Evolutionary conservation across 2,797 vertebrate species (phyloP), one percentile per base, ranked within the genome.

Genomic region (Clamator glandarius): DNA sequence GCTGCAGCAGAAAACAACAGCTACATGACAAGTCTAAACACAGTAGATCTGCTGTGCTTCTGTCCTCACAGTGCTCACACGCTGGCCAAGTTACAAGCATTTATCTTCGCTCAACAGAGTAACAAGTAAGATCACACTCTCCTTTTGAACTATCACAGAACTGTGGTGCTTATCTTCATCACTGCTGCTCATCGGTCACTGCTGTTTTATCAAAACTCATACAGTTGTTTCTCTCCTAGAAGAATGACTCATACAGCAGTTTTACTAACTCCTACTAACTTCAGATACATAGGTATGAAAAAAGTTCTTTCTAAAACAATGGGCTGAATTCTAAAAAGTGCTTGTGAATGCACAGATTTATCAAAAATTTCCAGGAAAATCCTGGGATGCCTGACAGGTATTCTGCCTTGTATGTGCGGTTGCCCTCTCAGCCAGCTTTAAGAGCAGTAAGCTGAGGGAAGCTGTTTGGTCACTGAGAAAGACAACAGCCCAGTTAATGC

Each of bases 61-160:
- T 51, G 36, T 5, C 79, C 51, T 73, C 74, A 46, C 19, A 44
- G 61, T 1, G 0, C 0, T 24, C 1, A 2, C 8, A 51, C 0
- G 0, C 44, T 5, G 10, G 44, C 39, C 74, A 57, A 78, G 39
- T 78, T 58, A 78, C 62, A 58, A 7, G 4, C 36, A 58, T 81
- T 59, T n/a, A 39, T 24, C 41, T 31, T n/a, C n/a, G n/a, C n/a
- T n/a, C n/a, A n/a, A n/a, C n/a, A n/a, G n/a, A n/a, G n/a, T n/a
- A n/a, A n/a, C n/a, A n/a, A n/a, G n/a, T n/a, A n/a, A n/a, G n/a
- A n/a, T n/a, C n/a, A n/a, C n/a, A n/a, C n/a, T n/a, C n/a, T n/a
- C 52, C 69, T 28, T 1, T 1, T 35, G 67, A 89, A 35, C 59
- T 68, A 23, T 12, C 52, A 25, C 0, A 28, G 59, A 79, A n/a